Conservation (phyloP, 2,113 vertebrate species). For the Hystrix cristata region DNA sequence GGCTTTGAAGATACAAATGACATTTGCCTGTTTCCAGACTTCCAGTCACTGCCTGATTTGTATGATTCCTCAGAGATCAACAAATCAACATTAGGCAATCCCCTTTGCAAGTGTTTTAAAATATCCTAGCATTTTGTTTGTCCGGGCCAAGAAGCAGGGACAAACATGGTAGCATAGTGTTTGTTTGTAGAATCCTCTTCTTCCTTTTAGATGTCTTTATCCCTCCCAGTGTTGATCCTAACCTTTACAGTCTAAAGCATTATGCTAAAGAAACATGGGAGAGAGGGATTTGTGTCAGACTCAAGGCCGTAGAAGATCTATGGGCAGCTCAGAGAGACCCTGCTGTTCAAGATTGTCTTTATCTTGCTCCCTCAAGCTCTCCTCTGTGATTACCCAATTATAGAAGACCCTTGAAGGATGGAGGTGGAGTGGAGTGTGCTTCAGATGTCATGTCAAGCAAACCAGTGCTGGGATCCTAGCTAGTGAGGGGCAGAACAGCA, state of each 20-base stretch:
- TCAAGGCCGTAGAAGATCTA: conserved; percentile 20
- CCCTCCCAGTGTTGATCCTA: conserved; percentile 31
- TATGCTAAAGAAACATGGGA: not conserved
- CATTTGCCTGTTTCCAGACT: not conserved
- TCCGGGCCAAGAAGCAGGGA: conserved; percentile 9
- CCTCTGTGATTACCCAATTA: not conserved
- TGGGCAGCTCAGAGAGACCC: conserved; percentile 13
- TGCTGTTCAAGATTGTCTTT: not conserved
- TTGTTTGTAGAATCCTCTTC: not conserved
- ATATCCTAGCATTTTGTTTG: not conserved
- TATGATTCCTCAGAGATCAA: not conserved
- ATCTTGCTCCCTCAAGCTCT: not conserved
- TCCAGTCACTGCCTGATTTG: not conserved
- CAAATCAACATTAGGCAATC: not conserved
- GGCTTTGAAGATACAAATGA: conserved; percentile 49
- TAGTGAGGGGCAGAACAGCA: not conserved
- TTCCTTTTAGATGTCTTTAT: conserved; percentile 18
- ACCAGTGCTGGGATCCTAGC: conserved; percentile 1
- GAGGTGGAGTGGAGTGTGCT: not conserved
- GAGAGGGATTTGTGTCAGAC: not conserved
- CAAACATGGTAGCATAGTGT: conserved; percentile 44
- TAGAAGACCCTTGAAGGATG: conserved; percentile 10
- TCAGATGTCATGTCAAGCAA: not conserved
- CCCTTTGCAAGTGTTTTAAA: conserved; percentile 26
- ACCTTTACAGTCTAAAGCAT: conserved; percentile 47